Evolutionary conservation across 2,113 vertebrate genomes (phyloP).

Genomic region (Isichthys henryi): DNA sequence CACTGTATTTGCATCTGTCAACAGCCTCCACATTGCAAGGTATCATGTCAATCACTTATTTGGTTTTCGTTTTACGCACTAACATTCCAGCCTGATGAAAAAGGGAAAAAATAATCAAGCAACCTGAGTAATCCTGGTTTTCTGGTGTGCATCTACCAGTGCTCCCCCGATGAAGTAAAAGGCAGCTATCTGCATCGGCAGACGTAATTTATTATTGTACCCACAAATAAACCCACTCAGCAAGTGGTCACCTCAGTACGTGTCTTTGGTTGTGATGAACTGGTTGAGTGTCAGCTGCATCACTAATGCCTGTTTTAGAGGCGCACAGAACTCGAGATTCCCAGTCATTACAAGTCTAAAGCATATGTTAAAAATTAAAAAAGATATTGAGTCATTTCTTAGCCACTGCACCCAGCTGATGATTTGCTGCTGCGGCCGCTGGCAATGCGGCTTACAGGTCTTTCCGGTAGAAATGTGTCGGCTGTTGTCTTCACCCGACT

Average conservation of each 20-base stretch:
- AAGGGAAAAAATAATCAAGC: neutral
- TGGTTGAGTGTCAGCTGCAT: neutral
- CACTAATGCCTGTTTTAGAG: neutral
- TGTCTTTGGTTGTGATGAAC: neutral
- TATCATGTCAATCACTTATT: slow-evolving; percentile 7
- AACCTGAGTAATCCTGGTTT: neutral
- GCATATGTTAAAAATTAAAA: neutral
- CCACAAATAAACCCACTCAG: neutral
- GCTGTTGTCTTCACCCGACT: neutral
- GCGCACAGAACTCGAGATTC: neutral
- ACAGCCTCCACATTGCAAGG: neutral
- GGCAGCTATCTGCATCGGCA: slow-evolving; percentile 8
- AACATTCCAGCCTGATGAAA: neutral
- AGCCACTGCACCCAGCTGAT: neutral
- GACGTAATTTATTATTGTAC: neutral
- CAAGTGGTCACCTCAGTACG: neutral
- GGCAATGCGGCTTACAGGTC: neutral
- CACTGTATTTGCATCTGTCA: neutral
- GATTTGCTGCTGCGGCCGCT: neutral
- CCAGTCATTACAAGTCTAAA: neutral
- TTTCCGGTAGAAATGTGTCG: neutral
- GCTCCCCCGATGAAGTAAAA: neutral
- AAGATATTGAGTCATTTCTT: neutral
- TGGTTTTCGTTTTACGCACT: slow-evolving; percentile 6
- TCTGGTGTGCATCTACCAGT: neutral